These are phyloP conservation scores for Archips xylosteana DNA, from an alignment of 2,888 invertebrate genomes.

Conservation along the genomic window DNA sequence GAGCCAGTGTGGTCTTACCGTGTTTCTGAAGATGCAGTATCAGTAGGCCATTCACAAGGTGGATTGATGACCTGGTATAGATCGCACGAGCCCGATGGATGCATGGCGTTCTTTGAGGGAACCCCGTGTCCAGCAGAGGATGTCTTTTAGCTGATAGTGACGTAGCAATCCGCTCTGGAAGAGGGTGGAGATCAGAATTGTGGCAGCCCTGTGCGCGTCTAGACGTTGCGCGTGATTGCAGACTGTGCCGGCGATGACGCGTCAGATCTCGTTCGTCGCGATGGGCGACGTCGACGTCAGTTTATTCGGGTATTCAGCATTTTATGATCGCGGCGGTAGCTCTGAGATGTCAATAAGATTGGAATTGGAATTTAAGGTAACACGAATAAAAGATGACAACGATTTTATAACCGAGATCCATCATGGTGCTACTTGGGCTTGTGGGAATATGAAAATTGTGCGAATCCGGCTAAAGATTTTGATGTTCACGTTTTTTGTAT, in stretches of 20 bases:
- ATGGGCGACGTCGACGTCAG: neutral
- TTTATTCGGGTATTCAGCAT: constrained; percentile 3
- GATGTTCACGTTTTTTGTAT: too few relatives aligned
- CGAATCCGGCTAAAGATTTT: too few relatives aligned
- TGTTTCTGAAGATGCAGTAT: too few relatives aligned
- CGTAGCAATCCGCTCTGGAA: too few relatives aligned
- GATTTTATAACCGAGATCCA: neutral
- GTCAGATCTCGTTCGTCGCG: constrained; percentile 1
- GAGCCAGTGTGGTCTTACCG: neutral
- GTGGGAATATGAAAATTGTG: too few relatives aligned
- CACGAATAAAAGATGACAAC: neutral
- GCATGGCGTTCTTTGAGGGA: too few relatives aligned
- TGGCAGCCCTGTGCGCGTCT: neutral
- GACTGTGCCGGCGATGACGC: neutral
- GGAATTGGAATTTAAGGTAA: constrained; percentile 1
- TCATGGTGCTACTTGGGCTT: neutral
- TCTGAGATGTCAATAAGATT: constrained; percentile 1
- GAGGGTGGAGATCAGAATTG: neutral
- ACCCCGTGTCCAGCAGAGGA: too few relatives aligned
- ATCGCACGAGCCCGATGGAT: too few relatives aligned
- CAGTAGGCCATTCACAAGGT: too few relatives aligned
- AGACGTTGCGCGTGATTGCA: constrained; percentile 13
- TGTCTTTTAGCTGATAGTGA: too few relatives aligned
- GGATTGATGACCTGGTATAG: too few relatives aligned
- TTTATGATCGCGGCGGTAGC: neutral